These are phyloP conservation scores for Bagarius yarrelli DNA, from an alignment of 2,113 vertebrate species.

Conservation along the genomic window DNA sequence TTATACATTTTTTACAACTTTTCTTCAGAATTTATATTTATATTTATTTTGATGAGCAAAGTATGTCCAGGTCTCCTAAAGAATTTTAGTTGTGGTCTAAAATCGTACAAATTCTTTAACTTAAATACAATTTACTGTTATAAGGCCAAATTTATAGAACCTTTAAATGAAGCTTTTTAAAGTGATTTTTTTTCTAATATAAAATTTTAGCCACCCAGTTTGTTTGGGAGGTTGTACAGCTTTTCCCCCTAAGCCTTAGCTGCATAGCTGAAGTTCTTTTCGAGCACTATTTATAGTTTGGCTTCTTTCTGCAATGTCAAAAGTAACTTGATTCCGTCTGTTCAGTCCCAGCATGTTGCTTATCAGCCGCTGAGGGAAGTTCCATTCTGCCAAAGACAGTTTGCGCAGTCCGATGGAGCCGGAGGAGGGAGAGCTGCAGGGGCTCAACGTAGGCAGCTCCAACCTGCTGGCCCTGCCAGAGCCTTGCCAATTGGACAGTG, in stretches of 20 bases:
- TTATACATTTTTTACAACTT: too few relatives aligned
- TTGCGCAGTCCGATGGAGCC: conserved; percentile 84
- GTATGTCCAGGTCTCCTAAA: too few relatives aligned
- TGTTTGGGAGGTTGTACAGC: conserved; percentile 52
- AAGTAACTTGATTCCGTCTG: conserved; percentile 90
- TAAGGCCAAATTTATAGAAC: not conserved
- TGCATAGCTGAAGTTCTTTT: conserved; percentile 79
- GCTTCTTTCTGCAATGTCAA: conserved; percentile 88
- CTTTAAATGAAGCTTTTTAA: not conserved
- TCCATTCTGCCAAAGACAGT: conserved; percentile 72
- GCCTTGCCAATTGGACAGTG: conserved; percentile 59
- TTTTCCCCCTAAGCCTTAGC: conserved; percentile 61
- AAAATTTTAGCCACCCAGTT: not conserved
- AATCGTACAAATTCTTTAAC: too few relatives aligned
- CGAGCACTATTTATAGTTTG: conserved; percentile 89
- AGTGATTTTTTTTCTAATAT: not conserved
- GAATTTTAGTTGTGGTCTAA: too few relatives aligned
- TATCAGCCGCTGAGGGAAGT: conserved; percentile 72
- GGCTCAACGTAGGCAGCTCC: conserved; percentile 60
- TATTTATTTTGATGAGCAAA: too few relatives aligned
- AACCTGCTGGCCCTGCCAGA: conserved; percentile 54
- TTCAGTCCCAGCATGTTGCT: conserved; percentile 83
- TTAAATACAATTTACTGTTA: not conserved
- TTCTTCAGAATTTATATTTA: too few relatives aligned
- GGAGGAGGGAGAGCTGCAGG: conserved; percentile 69